Evolutionary conservation across 2,888 invertebrate species (phyloP), one percentile per base, ranked within the genome.

Genomic region (Philhelius pedissequus): DNA sequence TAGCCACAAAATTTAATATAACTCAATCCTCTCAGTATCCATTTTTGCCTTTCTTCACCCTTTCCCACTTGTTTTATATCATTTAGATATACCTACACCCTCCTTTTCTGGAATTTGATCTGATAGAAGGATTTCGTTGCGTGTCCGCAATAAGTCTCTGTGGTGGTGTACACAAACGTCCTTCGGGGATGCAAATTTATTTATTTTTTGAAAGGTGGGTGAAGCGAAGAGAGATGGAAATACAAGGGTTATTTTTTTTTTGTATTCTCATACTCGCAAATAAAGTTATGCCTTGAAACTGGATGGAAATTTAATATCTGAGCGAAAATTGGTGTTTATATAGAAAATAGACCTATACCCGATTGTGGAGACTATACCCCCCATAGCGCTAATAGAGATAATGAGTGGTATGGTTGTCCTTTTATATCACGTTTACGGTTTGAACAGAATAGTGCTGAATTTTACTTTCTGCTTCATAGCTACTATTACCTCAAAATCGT

Each of bases 71-170:
- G n/a, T n/a, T n/a, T n/a, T 18, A 40, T 35, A 13, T 35, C 38
- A 4, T n/a, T 38, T 38, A 5, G n/a, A 6, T 38, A 15, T 40
- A 38, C 15, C 7, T 35, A 25, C 8, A 35, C 25, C 60, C 15
- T 60, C 18, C 18, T 9, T 18, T 7, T 7, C 5, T 52, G 52
- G 52, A 77, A 69, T 70, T 69, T 77, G 32, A 62, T 62, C 43
- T 32, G 52, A 62, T 54, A 35, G 62, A 70, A 54, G 52, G 70
- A 64, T 40, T 68, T 40, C 11, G 58, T 50, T 50, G 35, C 35
- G 25, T 48, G 27, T 20, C 45, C 35, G 32, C 56, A 40, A 15
- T 15, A 58, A 66, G 27, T 58, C 22, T 22, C 58, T 58, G 18
- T 35, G 35, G 68, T 35, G 7, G 6, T n/a, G n/a, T 22, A 35